Evolutionary conservation across 2,797 vertebrate genomes (phyloP).

Genomic region (Alectoris magna): DNA sequence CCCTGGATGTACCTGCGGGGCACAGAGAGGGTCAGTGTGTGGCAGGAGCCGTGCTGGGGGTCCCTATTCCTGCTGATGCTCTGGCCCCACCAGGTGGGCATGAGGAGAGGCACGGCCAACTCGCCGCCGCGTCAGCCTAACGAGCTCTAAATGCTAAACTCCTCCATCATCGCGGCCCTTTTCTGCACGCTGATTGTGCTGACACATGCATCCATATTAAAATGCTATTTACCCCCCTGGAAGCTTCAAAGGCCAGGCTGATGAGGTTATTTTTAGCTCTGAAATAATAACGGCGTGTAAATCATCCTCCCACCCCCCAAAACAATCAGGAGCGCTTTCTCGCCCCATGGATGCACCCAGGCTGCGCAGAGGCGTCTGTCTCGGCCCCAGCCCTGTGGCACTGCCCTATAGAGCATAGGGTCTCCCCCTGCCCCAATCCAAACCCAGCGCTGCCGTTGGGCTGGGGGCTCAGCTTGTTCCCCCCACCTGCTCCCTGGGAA

Average conservation of each 20-base stretch:
- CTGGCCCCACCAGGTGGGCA: background rate
- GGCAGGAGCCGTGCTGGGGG: rapidly evolving
- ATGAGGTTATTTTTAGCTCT: constrained; percentile 71
- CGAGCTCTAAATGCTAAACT: constrained; percentile 71
- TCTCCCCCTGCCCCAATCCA: constrained; percentile 43
- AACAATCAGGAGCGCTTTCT: constrained; percentile 43
- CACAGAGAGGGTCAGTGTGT: rapidly evolving
- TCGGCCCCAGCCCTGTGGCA: background rate
- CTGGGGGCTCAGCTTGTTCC: rapidly evolving
- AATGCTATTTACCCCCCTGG: constrained; percentile 64
- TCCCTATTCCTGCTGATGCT: background rate
- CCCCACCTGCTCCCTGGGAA: rapidly evolving
- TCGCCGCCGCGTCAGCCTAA: background rate
- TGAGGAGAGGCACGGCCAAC: rapidly evolving
- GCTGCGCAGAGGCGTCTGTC: background rate
- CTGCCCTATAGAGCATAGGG: background rate
- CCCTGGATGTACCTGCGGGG: constrained; percentile 95
- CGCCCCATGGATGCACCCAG: background rate
- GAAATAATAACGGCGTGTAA: constrained; percentile 24
- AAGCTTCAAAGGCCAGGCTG: constrained; percentile 66
- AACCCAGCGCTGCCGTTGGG: background rate
- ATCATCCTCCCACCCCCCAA: background rate
- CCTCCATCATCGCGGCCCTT: constrained; percentile 56
- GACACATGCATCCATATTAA: constrained; percentile 70
- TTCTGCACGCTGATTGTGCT: constrained; percentile 55